Evolutionary conservation across 2,888 invertebrate species (phyloP), one percentile per base, ranked within the genome.

Genomic region (Rosalia funebris): DNA sequence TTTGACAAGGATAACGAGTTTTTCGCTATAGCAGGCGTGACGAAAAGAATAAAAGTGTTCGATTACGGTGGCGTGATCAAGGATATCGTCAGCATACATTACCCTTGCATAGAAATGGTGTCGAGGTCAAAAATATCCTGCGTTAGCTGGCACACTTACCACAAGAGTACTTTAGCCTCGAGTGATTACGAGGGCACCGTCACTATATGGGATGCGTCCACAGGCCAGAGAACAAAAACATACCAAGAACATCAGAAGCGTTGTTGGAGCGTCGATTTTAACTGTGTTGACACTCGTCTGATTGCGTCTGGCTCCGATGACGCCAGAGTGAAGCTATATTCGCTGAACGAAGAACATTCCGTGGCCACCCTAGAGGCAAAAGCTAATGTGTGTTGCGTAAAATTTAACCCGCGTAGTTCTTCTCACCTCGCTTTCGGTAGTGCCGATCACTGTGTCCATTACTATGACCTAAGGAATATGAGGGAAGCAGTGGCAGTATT

Each of bases 361-460:
- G 90, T 96, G 10, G 91, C 93, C 7, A 94, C 92, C 3, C 82
- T 97, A 11, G 95, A 96, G 81, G 95, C 95, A 0, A 92, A 93
- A 81, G 96, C 95, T 62, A 96, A 97, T 82, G 95, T 97, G 48
- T 97, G 96, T 81, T 96, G 96, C 82, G 96, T 97, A 11, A 91
- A 96, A 78, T 94, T 94, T 80, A 93, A 92, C 80, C 93, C 93
- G 0, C 84, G 87, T 62, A 93, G 91, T 65, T 90, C 93, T 0
- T 92, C 91, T 78, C 93, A 96, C 79, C 84, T 97, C 60, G 95
- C 96, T 1, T 96, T 96, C 83, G 96, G 96, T 10, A 95, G 95
- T n/a, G 96, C 97, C 16, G 96, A 97, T 83, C 96, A 96, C 81
- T 95, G 94, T 83, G 95, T 97, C 52, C 95, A 97, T 81, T 96